Percentiles rank a stretch among this genome's conserved stretches.
Evolutionary conservation across 1,140 invertebrate species (phyloP).

Genomic region (Chelonus insularis): DNA sequence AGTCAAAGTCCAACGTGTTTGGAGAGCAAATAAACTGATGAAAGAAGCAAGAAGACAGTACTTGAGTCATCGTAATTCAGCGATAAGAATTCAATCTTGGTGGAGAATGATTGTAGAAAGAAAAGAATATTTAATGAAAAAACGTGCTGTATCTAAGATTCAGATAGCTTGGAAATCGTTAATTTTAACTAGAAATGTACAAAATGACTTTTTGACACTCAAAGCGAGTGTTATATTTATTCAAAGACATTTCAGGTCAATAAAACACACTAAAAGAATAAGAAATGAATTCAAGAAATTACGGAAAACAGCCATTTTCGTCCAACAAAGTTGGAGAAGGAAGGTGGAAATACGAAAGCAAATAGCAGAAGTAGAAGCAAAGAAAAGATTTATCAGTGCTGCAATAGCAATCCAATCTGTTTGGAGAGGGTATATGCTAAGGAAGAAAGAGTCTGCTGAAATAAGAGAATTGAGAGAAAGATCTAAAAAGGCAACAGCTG

Average conservation of each 20-base stretch:
- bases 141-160: slow-evolving; percentile 36
- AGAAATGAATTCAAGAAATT: slow-evolving; percentile 36
- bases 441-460: slow-evolving; percentile 47
- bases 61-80: slow-evolving; percentile 31
- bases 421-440: slow-evolving; percentile 66
- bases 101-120: slow-evolving; percentile 36
- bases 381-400: slow-evolving; percentile 54
- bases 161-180: slow-evolving; percentile 40
- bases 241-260: slow-evolving; percentile 43
- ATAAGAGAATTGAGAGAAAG: slow-evolving; percentile 56
- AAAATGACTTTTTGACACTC: slow-evolving; percentile 39
- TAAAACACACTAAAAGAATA: slow-evolving; percentile 36
- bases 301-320: slow-evolving; percentile 38
- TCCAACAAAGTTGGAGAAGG: slow-evolving; percentile 51
- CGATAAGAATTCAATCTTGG: slow-evolving; percentile 37
- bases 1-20: slow-evolving; percentile 38
- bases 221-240: slow-evolving; percentile 44
- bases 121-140: slow-evolving; percentile 31
- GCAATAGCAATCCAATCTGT: slow-evolving; percentile 68
- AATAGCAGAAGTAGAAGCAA: slow-evolving; percentile 52
- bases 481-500: slow-evolving; percentile 54
- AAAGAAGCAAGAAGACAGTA: slow-evolving; percentile 30
- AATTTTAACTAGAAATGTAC: slow-evolving; percentile 27
- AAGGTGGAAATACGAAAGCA: slow-evolving; percentile 39
- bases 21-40: slow-evolving; percentile 32